phyloP scores from a whole-genome alignment of 2,888 invertebrate species.

The Dysmachus trigonus region DNA sequence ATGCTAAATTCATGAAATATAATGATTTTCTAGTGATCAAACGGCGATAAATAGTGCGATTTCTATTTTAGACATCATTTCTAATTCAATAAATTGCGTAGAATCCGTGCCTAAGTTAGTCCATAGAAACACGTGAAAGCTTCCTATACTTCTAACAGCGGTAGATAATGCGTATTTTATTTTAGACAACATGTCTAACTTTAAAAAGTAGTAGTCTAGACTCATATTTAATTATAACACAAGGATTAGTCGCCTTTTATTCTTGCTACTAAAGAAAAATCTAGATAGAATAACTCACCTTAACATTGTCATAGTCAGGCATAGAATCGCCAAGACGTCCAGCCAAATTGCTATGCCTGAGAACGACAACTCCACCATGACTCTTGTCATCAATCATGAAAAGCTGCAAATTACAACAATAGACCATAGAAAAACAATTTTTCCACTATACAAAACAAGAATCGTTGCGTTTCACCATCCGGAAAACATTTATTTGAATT shows the following conservation, averaged over 20 bases:
- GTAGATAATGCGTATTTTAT: no score
- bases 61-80: not conserved
- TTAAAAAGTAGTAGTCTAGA: not conserved
- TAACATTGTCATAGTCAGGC: slow-evolving; percentile 77
- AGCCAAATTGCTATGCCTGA: slow-evolving; percentile 67
- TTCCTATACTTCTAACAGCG: no score
- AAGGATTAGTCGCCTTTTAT: not conserved
- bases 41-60: no score
- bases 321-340: slow-evolving; percentile 66
- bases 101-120: no score
- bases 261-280: not conserved
- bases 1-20: no score
- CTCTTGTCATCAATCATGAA: slow-evolving; percentile 69
- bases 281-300: slow-evolving; percentile 62
- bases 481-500: not conserved
- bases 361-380: slow-evolving; percentile 67
- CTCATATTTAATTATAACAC: not conserved
- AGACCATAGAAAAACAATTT: not conserved
- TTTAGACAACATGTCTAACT: not conserved
- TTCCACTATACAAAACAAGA: not conserved
- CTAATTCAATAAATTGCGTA: no score
- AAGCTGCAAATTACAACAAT: slow-evolving; percentile 54
- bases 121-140: no score
- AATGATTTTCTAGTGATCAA: not conserved
- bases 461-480: not conserved